Percentiles rank a stretch among this genome's conserved stretches.
Evolutionary conservation across 23 tunicate genomes (phyloP).

Genomic region (Styela plicata): DNA sequence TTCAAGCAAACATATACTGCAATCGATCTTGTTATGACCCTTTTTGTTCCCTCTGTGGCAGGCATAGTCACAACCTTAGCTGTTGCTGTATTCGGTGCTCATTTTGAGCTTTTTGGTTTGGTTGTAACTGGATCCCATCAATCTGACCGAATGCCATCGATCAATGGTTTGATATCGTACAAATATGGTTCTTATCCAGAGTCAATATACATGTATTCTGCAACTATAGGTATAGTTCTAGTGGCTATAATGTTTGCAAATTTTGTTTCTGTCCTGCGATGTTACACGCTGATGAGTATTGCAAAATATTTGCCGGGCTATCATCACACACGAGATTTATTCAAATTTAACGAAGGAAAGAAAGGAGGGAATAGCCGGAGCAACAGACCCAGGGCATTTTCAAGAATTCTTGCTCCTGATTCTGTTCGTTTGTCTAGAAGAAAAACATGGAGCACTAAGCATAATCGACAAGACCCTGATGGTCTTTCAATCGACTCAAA

Average conservation of each 20-base stretch:
- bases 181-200: slow-evolving; percentile 1
- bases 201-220: neutral
- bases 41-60: slow-evolving; percentile 4
- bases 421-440: neutral
- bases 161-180: slow-evolving; percentile 18
- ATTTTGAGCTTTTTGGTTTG: slow-evolving; percentile 15
- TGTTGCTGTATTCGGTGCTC: slow-evolving; percentile 11
- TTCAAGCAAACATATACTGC: slow-evolving; percentile 14
- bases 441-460: neutral
- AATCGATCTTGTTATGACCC: slow-evolving; percentile 19
- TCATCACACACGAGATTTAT: slow-evolving; percentile 18
- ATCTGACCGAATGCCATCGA: neutral
- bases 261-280: neutral
- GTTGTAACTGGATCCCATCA: neutral
- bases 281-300: slow-evolving; percentile 3
- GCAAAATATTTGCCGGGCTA: slow-evolving; percentile 22
- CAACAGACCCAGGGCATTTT: neutral
- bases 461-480: slow-evolving; percentile 27
- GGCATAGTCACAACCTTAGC: slow-evolving; percentile 22
- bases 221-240: slow-evolving; percentile 13
- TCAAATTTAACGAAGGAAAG: slow-evolving; percentile 6
- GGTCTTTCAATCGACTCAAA: slow-evolving; percentile 5
- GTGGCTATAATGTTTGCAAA: neutral
- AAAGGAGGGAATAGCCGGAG: neutral
- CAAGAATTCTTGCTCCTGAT: neutral